phyloP scores from a whole-genome alignment of 2,888 invertebrate genomes.

The Ceraclea dissimilis region DNA sequence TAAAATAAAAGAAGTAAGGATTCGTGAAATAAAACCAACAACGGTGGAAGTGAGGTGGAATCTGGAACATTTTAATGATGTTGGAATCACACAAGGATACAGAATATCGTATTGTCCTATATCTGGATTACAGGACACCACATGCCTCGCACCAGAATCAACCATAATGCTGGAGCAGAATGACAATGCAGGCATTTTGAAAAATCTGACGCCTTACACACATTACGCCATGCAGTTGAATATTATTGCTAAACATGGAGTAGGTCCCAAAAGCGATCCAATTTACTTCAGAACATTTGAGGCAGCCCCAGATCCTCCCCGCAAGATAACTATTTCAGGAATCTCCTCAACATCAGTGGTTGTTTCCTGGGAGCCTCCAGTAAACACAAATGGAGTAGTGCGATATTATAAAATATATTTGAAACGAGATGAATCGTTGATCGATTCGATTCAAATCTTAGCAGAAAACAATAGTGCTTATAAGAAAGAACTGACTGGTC shows the following conservation, averaged over 20 bases:
- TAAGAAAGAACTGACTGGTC: conserved; percentile 32
- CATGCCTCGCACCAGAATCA: conserved; percentile 46
- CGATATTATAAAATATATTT: conserved; percentile 58
- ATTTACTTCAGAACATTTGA: conserved; percentile 61
- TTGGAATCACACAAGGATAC: conserved; percentile 66
- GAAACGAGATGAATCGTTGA: conserved; percentile 27
- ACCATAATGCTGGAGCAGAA: conserved; percentile 28
- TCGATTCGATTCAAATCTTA: conserved; percentile 4
- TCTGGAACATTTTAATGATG: conserved; percentile 65
- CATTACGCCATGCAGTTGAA: conserved; percentile 65
- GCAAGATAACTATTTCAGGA: conserved; percentile 49
- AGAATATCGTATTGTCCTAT: conserved; percentile 68
- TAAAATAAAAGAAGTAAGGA: conserved; percentile 51
- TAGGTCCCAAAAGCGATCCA: conserved; percentile 52
- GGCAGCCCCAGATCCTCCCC: conserved; percentile 54
- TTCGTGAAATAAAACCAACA: conserved; percentile 41
- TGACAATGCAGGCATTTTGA: conserved; percentile 45
- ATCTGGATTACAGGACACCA: conserved; percentile 43
- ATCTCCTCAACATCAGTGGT: conserved; percentile 56
- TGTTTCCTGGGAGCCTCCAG: conserved; percentile 63
- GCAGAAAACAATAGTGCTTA: conserved; percentile 13
- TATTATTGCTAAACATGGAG: conserved; percentile 50
- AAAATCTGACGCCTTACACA: conserved; percentile 62
- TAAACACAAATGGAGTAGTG: conserved; percentile 64
- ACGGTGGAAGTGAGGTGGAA: conserved; percentile 66